A percentile compares a stretch with the other conserved stretches of the same genome.
phyloP scores from a whole-genome alignment of 1,140 invertebrate species.

The Leptestheria dahalacensis region DNA sequence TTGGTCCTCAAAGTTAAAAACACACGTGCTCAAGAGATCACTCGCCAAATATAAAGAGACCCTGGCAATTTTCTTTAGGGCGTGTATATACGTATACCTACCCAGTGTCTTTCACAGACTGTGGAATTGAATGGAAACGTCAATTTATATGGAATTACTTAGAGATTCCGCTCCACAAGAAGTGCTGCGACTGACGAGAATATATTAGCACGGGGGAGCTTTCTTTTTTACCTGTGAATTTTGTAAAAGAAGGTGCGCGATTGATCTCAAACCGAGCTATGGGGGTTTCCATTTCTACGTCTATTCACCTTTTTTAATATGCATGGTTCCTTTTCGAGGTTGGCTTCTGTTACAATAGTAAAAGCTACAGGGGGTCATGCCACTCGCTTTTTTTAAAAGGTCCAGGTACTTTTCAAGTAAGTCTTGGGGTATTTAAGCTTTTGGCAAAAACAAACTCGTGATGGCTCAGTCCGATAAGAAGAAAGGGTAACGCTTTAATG shows the following conservation, averaged over 20 bases:
- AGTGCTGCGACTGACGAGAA: too few species aligned
- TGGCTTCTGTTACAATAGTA: background rate
- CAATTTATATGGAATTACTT: too few species aligned
- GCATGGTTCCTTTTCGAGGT: background rate
- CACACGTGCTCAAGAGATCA: background rate
- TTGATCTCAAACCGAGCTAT: background rate
- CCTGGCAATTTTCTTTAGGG: background rate
- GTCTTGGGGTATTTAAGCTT: background rate
- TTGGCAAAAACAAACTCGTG: background rate
- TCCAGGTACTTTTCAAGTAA: background rate
- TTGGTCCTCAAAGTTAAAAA: background rate
- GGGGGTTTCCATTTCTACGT: background rate
- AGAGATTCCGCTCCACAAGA: too few species aligned
- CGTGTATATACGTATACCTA: background rate
- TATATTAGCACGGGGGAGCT: too few species aligned
- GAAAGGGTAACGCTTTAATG: too few species aligned
- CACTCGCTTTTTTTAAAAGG: background rate
- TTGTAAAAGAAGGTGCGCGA: too few species aligned
- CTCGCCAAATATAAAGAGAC: background rate
- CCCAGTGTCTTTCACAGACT: background rate
- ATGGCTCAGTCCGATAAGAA: background rate
- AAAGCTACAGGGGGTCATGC: background rate
- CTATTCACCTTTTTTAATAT: background rate
- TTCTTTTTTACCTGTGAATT: too few species aligned
- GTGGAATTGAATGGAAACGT: too few species aligned